Conservation (phyloP, 2,888 invertebrate species). For the Meliscaeva auricollis region DNA sequence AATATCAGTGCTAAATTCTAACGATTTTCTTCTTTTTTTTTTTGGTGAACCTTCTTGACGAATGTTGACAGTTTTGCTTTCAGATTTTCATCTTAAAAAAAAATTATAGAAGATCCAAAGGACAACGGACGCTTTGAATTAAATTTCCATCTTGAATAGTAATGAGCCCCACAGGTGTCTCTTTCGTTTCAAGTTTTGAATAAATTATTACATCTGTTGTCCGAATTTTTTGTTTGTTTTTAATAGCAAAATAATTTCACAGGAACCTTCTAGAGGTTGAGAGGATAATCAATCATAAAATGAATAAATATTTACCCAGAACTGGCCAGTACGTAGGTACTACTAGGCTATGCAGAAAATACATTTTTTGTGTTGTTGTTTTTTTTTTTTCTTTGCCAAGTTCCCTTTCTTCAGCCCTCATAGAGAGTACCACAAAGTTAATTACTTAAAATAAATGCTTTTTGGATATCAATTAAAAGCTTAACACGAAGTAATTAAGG, state of each 20-base stretch:
- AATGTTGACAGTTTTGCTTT: constrained; percentile 31
- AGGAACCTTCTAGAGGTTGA: constrained; percentile 25
- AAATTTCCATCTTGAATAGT: constrained; percentile 37
- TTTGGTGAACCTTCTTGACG: not conserved
- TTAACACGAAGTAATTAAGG: constrained; percentile 76
- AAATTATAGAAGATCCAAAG: not conserved
- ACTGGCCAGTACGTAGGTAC: no score
- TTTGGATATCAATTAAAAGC: constrained; percentile 75
- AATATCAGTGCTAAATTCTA: constrained; percentile 15
- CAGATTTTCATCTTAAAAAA: not conserved
- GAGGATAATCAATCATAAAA: constrained; percentile 60
- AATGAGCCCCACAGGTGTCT: constrained; percentile 45
- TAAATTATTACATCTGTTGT: constrained; percentile 54
- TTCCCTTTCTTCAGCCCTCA: constrained; percentile 8
- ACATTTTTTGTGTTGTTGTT: no score
- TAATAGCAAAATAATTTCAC: constrained; percentile 37
- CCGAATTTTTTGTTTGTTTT: not conserved
- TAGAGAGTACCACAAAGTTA: constrained; percentile 58
- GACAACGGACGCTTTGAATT: constrained; percentile 10
- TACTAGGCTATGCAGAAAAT: no score
- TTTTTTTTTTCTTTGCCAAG: no score
- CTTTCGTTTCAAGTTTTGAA: constrained; percentile 18
- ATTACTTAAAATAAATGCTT: constrained; percentile 75
- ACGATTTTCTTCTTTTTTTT: constrained; percentile 8
- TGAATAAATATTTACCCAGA: not conserved